Evolutionary conservation across 2,888 invertebrate species (phyloP).

Genomic region (Scaptomyza polygonia): DNA sequence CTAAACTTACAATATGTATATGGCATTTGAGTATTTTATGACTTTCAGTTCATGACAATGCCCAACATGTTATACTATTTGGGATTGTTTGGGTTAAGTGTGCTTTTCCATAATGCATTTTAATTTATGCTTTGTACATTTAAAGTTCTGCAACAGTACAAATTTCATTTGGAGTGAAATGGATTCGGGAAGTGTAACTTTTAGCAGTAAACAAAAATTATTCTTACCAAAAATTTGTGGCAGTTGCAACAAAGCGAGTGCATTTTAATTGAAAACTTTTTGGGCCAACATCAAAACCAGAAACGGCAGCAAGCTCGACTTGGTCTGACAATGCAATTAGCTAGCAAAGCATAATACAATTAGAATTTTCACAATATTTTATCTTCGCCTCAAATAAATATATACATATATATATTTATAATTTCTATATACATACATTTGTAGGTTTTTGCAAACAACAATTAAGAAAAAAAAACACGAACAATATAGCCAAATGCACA

Average conservation of each 20-base stretch:
- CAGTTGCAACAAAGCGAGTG: constrained; percentile 31
- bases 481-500: constrained; percentile 13
- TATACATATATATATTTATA: constrained; percentile 26
- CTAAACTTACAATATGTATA: background rate
- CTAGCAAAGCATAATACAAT: constrained; percentile 55
- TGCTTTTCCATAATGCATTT: constrained; percentile 16
- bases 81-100: background rate
- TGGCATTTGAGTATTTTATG: constrained; percentile 17
- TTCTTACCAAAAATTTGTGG: constrained; percentile 6
- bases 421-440: constrained; percentile 1
- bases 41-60: constrained; percentile 7
- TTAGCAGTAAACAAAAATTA: constrained; percentile 1
- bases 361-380: constrained; percentile 32
- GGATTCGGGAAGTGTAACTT: constrained; percentile 28
- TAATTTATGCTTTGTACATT: constrained; percentile 23
- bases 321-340: constrained; percentile 52
- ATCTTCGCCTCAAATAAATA: constrained; percentile 18
- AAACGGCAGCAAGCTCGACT: constrained; percentile 16
- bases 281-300: background rate
- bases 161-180: constrained; percentile 19
- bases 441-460: constrained; percentile 4
- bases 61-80: constrained; percentile 1
- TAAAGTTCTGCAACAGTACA: constrained; percentile 16
- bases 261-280: constrained; percentile 58
- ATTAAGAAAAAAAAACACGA: constrained; percentile 1